Evolutionary conservation across 2,888 invertebrate genomes (phyloP), one percentile per base, ranked within the genome.

Genomic region (Pachydiplax longipennis): DNA sequence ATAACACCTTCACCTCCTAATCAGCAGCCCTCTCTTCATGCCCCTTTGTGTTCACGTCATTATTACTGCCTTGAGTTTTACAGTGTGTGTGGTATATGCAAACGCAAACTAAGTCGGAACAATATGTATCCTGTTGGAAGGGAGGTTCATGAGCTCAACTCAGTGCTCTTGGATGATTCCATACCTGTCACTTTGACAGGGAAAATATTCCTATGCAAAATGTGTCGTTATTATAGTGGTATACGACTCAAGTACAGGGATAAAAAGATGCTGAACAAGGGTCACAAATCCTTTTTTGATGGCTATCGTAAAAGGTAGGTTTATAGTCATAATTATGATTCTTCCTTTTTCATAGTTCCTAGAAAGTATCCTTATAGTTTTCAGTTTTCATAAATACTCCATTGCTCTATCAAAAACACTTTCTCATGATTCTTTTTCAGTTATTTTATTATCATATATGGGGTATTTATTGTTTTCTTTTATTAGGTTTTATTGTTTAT

Each of bases 141-240:
- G 10, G 95, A 95, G 92, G 94, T 94, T n/a, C 93, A 93, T 80
- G 94, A 95, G 91, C 92, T 96, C 90, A 95, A 95, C 92, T 93
- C 92, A n/a, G 93, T 94, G 5, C 94, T 97, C 18, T 93, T 94
- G 18, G 95, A 95, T 65, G 96, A 96, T 92, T 95, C 96, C 2
- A 95, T 98, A 90, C 97, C 97, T 0, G 96, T 97, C 22, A 94
- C 95, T 92, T 94, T 98, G 92, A 93, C 94, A 1, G 95, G 96
- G 92, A 96, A 96, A 91, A 96, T 97, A 0, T 97, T 97, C 90
- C 96, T 98, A 81, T 98, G 98, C 94, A 98, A 97, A 94, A 94
- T 97, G 40, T 98, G 98, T 93, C 96, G 97, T 91, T 96, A 97
- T 94, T 98, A 97, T 94, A 96, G 96, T 92, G 96, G 96, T 91